Evolutionary conservation across 1,140 invertebrate genomes (phyloP).

Genomic region (Platyscapa corneri): DNA sequence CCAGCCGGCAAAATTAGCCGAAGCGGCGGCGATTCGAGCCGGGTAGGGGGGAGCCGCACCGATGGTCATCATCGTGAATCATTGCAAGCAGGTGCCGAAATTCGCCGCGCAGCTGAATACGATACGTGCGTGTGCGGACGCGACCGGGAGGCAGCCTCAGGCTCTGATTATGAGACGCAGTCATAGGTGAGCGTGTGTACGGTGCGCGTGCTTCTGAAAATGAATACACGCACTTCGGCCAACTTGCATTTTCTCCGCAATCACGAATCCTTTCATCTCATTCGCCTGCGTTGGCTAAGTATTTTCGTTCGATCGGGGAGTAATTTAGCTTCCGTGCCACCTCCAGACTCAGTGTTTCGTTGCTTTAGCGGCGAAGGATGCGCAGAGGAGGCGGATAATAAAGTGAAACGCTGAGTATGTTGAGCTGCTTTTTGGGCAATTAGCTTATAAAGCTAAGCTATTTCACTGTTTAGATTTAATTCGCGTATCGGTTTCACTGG

Average conservation of each 20-base stretch:
- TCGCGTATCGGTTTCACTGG: no score
- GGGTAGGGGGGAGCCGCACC: background rate
- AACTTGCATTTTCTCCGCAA: background rate
- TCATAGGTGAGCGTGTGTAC: background rate
- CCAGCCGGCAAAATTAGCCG: background rate
- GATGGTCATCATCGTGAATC: conserved; percentile 19
- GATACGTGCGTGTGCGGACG: background rate
- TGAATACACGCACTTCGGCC: background rate
- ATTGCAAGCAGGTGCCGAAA: conserved; percentile 31
- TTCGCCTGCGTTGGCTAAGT: background rate
- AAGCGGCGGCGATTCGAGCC: background rate
- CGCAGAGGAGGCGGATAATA: no score
- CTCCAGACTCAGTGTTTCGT: background rate
- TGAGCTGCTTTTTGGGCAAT: no score
- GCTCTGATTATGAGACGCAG: background rate
- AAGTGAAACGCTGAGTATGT: no score
- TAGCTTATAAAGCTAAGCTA: no score
- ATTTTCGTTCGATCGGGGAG: background rate
- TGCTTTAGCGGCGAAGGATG: no score
- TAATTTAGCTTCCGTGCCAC: background rate
- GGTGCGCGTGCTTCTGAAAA: background rate
- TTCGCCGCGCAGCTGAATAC: background rate
- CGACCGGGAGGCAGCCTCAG: background rate
- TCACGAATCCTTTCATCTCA: background rate
- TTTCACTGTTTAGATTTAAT: no score